Percentiles rank a stretch among this genome's conserved stretches.
Conservation (phyloP, 2,113 vertebrate species). For the Ophiodon elongatus region DNA sequence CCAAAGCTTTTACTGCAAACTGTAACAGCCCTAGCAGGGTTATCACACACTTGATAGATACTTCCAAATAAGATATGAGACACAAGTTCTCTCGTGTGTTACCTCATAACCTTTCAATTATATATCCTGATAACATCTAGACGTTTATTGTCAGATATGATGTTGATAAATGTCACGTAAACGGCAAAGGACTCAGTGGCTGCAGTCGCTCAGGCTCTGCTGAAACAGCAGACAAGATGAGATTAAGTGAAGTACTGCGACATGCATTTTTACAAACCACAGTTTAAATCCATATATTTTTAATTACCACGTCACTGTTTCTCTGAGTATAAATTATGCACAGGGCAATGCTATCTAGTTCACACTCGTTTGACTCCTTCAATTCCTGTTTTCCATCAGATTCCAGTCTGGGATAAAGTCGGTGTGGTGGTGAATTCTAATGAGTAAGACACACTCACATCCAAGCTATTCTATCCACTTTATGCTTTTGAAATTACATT, state of each 20-base stretch:
- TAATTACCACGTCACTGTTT: constrained; percentile 41
- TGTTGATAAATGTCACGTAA: constrained; percentile 71
- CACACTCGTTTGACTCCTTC: constrained; percentile 41
- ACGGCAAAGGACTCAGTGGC: constrained; percentile 39
- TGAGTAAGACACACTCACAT: constrained; percentile 61
- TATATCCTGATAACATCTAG: constrained; percentile 50
- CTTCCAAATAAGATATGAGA: constrained; percentile 63
- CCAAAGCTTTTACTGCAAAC: constrained; percentile 52
- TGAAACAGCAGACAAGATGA: constrained; percentile 29
- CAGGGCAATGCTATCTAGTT: constrained; percentile 30
- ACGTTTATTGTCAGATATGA: constrained; percentile 64
- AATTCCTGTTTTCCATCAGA: constrained; percentile 46
- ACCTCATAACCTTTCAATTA: constrained; percentile 68
- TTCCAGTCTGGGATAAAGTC: constrained; percentile 51
- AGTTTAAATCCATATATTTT: constrained; percentile 50
- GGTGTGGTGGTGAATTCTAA: constrained; percentile 56
- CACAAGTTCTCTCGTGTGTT: constrained; percentile 50
- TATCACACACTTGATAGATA: constrained; percentile 60
- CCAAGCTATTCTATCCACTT: constrained; percentile 65
- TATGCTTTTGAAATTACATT: constrained; percentile 80
- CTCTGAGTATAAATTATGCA: constrained; percentile 50
- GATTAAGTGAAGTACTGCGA: constrained; percentile 10
- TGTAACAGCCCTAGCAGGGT: constrained; percentile 35
- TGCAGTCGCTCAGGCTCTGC: constrained; percentile 21
- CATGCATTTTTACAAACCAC: constrained; percentile 42